phyloP scores from a whole-genome alignment of 1,140 invertebrate genomes.

The Magallana gigas region DNA sequence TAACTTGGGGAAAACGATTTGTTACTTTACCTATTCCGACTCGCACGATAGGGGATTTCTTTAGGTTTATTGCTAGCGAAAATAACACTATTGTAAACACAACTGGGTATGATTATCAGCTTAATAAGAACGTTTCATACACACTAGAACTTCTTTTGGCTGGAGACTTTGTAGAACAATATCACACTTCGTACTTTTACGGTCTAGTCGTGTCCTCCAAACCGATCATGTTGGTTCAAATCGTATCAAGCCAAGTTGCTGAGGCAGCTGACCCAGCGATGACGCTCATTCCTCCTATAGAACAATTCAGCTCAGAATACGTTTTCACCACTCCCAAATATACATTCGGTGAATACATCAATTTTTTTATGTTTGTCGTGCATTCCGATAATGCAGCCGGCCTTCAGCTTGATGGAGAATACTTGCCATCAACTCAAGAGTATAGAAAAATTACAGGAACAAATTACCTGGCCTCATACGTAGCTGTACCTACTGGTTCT shows the following conservation, averaged over 20 bases:
- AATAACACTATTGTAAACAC: constrained; percentile 50
- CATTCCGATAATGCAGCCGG: neutral
- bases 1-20: constrained; percentile 68
- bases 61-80: constrained; percentile 62
- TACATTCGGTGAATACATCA: constrained; percentile 42
- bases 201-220: constrained; percentile 22
- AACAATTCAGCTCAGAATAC: constrained; percentile 54
- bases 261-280: constrained; percentile 55
- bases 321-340: constrained; percentile 52
- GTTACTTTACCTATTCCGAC: constrained; percentile 61
- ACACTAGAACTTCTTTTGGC: constrained; percentile 7
- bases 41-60: constrained; percentile 61
- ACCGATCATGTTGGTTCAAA: constrained; percentile 38
- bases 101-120: constrained; percentile 2
- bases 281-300: constrained; percentile 52
- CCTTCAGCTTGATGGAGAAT: constrained; percentile 23
- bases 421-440: constrained; percentile 17
- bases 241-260: constrained; percentile 34
- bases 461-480: constrained; percentile 58
- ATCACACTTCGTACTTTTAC: constrained; percentile 16
- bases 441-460: constrained; percentile 61
- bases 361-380: constrained; percentile 47
- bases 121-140: constrained; percentile 6
- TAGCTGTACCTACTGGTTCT: constrained; percentile 50
- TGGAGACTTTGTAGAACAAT: constrained; percentile 39